A percentile compares a stretch with the other conserved stretches of the same genome.
These are phyloP conservation scores for Carcharodon carcharias DNA, from an alignment of 2,797 vertebrate genomes.

Conservation along the genomic window DNA sequence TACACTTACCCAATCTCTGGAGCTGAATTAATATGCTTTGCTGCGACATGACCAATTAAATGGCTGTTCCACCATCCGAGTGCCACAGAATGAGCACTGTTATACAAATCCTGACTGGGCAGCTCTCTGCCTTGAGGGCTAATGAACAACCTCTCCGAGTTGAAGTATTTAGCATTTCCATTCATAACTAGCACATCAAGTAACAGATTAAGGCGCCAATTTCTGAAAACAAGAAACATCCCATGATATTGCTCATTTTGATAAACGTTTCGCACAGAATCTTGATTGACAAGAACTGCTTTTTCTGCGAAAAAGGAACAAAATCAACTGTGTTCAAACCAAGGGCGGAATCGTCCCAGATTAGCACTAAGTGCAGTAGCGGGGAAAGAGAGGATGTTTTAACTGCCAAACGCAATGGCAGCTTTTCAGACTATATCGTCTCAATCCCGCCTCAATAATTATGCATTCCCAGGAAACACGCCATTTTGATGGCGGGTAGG, in stretches of 20 bases:
- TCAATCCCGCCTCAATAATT: too few species aligned
- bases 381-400: too few species aligned
- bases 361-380: too few species aligned
- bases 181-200: neutral
- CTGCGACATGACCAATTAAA: neutral
- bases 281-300: too few species aligned
- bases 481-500: too few species aligned
- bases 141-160: neutral
- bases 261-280: neutral
- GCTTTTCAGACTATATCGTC: too few species aligned
- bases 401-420: too few species aligned
- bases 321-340: too few species aligned
- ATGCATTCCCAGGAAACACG: too few species aligned
- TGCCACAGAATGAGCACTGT: neutral
- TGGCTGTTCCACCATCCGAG: neutral
- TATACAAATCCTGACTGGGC: neutral
- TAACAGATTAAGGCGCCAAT: neutral
- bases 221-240: neutral
- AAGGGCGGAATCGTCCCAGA: too few species aligned
- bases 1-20: neutral
- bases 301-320: too few species aligned
- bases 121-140: neutral
- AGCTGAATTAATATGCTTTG: neutral
- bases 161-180: neutral
- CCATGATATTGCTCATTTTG: neutral